phyloP scores from a whole-genome alignment of 1,140 invertebrate species.

The Anoplolepis gracilipes region DNA sequence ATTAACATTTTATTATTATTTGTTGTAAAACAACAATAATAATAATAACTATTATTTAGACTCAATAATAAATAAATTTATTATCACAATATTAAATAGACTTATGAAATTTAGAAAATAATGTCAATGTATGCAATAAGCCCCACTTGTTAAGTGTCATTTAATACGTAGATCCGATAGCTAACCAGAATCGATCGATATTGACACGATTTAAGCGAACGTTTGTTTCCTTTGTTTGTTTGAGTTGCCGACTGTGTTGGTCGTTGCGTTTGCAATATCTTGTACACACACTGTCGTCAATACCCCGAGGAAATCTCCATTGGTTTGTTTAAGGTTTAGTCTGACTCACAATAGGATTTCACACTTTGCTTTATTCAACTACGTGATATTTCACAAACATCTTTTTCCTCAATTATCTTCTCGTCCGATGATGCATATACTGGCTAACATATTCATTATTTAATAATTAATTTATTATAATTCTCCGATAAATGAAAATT shows the following conservation, averaged over 20 bases:
- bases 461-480: neutral
- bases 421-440: neutral
- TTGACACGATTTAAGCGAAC: conserved; percentile 68
- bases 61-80: too few species aligned
- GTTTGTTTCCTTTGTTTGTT: conserved; percentile 70
- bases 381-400: conserved; percentile 6
- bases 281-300: conserved; percentile 57
- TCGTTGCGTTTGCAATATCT: conserved; percentile 54
- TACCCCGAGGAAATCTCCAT: conserved; percentile 57
- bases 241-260: conserved; percentile 57
- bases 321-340: conserved; percentile 59
- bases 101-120: neutral
- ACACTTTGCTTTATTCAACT: conserved; percentile 55
- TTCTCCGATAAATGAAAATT: neutral
- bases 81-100: too few species aligned
- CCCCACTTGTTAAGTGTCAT: conserved; percentile 31
- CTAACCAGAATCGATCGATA: conserved; percentile 55
- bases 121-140: neutral
- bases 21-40: too few species aligned
- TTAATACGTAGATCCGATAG: conserved; percentile 64
- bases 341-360: conserved; percentile 48
- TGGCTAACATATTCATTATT: neutral
- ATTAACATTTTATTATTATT: neutral
- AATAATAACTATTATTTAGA: neutral
- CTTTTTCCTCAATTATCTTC: conserved; percentile 46